phyloP scores from a whole-genome alignment of 2,797 vertebrate genomes.

The Ataeniobius toweri region DNA sequence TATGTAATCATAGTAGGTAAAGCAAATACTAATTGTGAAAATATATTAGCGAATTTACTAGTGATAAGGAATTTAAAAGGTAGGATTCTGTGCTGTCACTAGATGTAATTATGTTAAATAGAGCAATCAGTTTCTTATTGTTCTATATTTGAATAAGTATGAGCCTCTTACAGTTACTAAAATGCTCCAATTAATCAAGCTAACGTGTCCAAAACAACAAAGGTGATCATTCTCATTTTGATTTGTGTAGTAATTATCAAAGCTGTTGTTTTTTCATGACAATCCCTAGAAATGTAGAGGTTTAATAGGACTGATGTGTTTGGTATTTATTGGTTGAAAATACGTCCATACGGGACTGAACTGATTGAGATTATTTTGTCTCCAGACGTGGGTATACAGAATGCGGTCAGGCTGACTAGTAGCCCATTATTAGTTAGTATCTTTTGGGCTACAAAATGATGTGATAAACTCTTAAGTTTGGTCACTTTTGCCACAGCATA shows the following conservation, averaged over 20 bases:
- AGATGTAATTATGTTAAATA: neutral
- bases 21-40: neutral
- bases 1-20: neutral
- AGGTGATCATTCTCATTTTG: neutral
- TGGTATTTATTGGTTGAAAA: neutral
- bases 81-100: neutral
- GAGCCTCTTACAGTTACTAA: neutral
- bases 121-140: neutral
- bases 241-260: neutral
- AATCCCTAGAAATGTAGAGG: neutral
- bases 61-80: neutral
- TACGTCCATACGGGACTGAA: neutral
- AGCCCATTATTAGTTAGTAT: too few species aligned
- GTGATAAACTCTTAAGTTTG: too few species aligned
- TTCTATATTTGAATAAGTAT: neutral
- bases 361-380: neutral
- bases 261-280: neutral
- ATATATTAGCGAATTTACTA: neutral
- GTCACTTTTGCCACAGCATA: neutral
- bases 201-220: neutral
- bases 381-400: too few species aligned
- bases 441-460: neutral
- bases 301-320: neutral
- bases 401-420: too few species aligned
- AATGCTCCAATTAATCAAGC: neutral